phyloP scores from a whole-genome alignment of 2,113 vertebrate genomes.

The Dendrocopos noguchii region DNA sequence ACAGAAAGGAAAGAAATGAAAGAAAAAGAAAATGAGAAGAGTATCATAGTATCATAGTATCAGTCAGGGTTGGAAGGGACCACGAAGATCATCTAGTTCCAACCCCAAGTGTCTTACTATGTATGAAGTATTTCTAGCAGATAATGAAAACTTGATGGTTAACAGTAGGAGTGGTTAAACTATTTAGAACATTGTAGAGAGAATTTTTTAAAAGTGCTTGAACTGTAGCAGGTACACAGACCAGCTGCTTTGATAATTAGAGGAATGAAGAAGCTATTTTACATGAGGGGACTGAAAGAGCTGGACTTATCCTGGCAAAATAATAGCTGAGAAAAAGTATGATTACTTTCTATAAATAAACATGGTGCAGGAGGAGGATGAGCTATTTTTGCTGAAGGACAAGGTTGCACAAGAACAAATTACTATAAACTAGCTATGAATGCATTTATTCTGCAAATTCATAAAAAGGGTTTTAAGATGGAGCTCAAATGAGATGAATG shows the following conservation, averaged over 20 bases:
- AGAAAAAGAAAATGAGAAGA: not conserved
- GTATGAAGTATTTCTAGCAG: not conserved
- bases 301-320: conserved; percentile 40
- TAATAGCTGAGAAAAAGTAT: conserved; percentile 35
- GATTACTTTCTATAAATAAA: conserved; percentile 65
- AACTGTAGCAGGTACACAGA: not conserved
- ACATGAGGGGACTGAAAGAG: not conserved
- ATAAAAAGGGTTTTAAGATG: conserved; percentile 55
- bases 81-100: no score
- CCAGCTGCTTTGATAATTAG: not conserved
- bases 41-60: no score
- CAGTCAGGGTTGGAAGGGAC: no score
- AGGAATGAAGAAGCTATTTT: conserved; percentile 9
- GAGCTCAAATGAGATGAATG: conserved; percentile 58
- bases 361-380: not conserved
- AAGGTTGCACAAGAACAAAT: conserved; percentile 59
- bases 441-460: conserved; percentile 52
- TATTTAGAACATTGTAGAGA: not conserved
- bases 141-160: not conserved
- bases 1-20: not conserved
- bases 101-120: not conserved
- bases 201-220: not conserved
- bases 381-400: conserved; percentile 55
- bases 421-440: conserved; percentile 51
- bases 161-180: not conserved